Evolutionary conservation across 2,797 vertebrate species (phyloP).

Genomic region (Lerista edwardsae): DNA sequence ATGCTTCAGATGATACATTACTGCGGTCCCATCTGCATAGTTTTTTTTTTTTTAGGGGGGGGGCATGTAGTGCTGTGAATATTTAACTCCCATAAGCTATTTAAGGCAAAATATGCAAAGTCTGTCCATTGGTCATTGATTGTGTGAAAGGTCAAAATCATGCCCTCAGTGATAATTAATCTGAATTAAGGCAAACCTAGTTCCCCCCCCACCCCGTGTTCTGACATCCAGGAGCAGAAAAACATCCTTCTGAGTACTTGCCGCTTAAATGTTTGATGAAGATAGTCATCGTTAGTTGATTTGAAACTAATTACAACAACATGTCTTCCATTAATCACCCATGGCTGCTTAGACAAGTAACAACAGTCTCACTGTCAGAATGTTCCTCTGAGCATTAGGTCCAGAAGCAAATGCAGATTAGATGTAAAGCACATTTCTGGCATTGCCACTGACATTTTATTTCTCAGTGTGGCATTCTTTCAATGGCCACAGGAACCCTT

Average conservation of each 20-base stretch:
- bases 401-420: not conserved
- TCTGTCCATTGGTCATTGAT: slow-evolving; percentile 13
- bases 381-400: not conserved
- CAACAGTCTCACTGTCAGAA: not conserved
- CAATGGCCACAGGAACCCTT: too few relatives aligned
- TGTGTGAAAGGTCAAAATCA: slow-evolving; percentile 31
- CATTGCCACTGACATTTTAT: too few relatives aligned
- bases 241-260: slow-evolving; percentile 12
- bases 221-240: slow-evolving; percentile 1
- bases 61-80: not conserved
- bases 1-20: not conserved
- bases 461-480: too few relatives aligned
- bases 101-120: not conserved
- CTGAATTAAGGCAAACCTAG: slow-evolving; percentile 18
- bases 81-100: not conserved
- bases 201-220: slow-evolving; percentile 21
- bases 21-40: too few relatives aligned
- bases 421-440: too few relatives aligned
- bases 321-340: slow-evolving; percentile 30
- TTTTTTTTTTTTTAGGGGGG: not conserved
- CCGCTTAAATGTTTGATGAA: slow-evolving; percentile 58
- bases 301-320: slow-evolving; percentile 50
- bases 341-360: not conserved
- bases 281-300: slow-evolving; percentile 20
- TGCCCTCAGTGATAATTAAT: slow-evolving; percentile 38